Evolutionary conservation across 2,797 vertebrate genomes (phyloP).

Genomic region (Eremophila alpestris): DNA sequence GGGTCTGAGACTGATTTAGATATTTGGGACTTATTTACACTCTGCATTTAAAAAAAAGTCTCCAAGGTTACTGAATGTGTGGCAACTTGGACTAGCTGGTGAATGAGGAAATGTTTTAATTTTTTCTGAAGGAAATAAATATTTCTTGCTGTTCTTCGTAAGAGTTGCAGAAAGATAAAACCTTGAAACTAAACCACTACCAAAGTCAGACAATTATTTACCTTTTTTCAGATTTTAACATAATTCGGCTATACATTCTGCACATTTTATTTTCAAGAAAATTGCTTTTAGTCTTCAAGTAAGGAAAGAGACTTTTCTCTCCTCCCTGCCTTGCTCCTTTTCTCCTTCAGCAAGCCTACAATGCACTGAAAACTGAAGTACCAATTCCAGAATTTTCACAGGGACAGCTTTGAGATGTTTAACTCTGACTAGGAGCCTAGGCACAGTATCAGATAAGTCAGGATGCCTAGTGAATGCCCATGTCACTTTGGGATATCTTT

Average conservation of each 20-base stretch:
- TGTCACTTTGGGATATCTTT: background rate
- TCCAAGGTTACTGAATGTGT: background rate
- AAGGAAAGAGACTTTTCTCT: background rate
- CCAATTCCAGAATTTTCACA: background rate
- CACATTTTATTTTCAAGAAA: background rate
- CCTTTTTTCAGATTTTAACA: background rate
- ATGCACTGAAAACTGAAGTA: background rate
- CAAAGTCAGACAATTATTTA: background rate
- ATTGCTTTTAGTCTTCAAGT: background rate
- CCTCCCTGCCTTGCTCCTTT: background rate
- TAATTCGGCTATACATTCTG: background rate
- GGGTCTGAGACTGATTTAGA: background rate
- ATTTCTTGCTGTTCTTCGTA: background rate
- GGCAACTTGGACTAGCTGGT: background rate
- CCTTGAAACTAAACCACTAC: background rate
- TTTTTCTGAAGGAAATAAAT: background rate
- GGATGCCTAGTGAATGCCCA: fast-evolving
- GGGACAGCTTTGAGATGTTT: background rate
- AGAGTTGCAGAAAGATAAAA: background rate
- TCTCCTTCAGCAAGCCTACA: background rate
- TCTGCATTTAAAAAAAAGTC: background rate
- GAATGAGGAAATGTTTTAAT: background rate
- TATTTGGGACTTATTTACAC: background rate
- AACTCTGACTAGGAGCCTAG: background rate
- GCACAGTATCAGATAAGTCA: background rate